These are phyloP conservation scores for Colostygia pectinataria DNA, from an alignment of 2,888 invertebrate species.

Conservation along the genomic window DNA sequence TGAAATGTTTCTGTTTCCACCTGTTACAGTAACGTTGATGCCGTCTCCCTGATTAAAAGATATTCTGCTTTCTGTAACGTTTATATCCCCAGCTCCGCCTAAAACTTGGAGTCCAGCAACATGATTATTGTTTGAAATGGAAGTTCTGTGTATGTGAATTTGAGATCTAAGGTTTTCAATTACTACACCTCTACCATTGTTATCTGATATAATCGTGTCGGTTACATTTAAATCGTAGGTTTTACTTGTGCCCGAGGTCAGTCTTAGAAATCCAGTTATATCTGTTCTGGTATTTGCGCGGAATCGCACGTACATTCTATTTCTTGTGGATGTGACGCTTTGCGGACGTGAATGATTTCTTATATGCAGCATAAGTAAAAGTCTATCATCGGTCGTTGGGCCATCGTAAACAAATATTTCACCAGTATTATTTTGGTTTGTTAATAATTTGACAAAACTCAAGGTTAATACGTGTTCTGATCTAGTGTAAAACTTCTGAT, in stretches of 20 bases:
- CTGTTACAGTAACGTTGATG: slow-evolving; percentile 96
- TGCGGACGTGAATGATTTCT: slow-evolving; percentile 94
- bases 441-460: slow-evolving; percentile 91
- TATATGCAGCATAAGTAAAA: slow-evolving; percentile 88
- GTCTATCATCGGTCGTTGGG: slow-evolving; percentile 85
- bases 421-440: slow-evolving; percentile 89
- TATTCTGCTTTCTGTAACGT: slow-evolving; percentile 94
- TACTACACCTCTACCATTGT: slow-evolving; percentile 97
- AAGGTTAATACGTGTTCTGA: slow-evolving; percentile 92
- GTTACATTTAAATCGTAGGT: slow-evolving; percentile 94
- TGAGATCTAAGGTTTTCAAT: slow-evolving; percentile 95
- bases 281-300: slow-evolving; percentile 88
- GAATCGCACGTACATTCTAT: slow-evolving; percentile 91
- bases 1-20: slow-evolving; percentile 96
- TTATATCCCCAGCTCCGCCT: slow-evolving; percentile 96
- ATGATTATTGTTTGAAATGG: slow-evolving; percentile 93
- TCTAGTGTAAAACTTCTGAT: slow-evolving; percentile 90
- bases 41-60: slow-evolving; percentile 97
- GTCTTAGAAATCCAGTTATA: slow-evolving; percentile 89
- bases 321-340: slow-evolving; percentile 91
- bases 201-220: slow-evolving; percentile 92
- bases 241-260: slow-evolving; percentile 90
- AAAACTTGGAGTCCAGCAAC: slow-evolving; percentile 95
- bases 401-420: slow-evolving; percentile 91
- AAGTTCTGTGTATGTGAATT: slow-evolving; percentile 91